Conservation (phyloP, 2,888 invertebrate genomes). For the Scaptomyza parva region DNA sequence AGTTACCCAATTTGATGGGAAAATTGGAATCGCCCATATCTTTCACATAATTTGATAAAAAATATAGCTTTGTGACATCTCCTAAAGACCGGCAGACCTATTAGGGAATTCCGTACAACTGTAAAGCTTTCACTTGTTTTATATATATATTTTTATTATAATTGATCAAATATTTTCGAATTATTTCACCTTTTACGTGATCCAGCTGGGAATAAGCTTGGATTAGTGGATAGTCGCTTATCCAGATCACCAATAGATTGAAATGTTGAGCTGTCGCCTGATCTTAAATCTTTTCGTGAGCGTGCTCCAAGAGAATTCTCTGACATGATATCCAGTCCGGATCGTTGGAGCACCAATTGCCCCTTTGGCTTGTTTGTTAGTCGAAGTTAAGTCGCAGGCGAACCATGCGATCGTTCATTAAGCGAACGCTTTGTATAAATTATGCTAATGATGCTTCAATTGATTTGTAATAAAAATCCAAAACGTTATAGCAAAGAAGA, state of each 20-base stretch:
- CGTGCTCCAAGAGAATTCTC: constrained; percentile 11
- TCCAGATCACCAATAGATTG: neutral
- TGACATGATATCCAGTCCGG: constrained; percentile 26
- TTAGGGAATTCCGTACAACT: no score
- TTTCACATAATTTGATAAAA: no score
- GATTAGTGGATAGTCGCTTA: neutral
- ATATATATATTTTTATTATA: no score
- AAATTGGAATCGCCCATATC: no score
- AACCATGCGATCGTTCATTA: constrained; percentile 81
- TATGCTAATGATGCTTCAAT: constrained; percentile 85
- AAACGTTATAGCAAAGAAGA: constrained; percentile 81
- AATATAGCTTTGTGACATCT: no score
- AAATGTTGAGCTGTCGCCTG: neutral
- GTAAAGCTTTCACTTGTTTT: no score
- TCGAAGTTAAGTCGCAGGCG: constrained; percentile 9
- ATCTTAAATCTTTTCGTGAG: constrained; percentile 11
- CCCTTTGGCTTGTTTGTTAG: constrained; percentile 6
- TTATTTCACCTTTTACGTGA: no score
- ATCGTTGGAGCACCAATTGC: constrained; percentile 25
- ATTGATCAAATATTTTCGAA: no score
- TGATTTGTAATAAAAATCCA: constrained; percentile 85
- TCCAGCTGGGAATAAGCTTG: no score
- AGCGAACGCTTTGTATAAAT: constrained; percentile 85
- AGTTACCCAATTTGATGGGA: no score
- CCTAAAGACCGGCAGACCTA: no score